Percentiles rank a stretch among this genome's conserved stretches.
These are phyloP conservation scores for Mormyrus iriodes DNA, from an alignment of 2,113 vertebrate genomes.

Conservation along the genomic window DNA sequence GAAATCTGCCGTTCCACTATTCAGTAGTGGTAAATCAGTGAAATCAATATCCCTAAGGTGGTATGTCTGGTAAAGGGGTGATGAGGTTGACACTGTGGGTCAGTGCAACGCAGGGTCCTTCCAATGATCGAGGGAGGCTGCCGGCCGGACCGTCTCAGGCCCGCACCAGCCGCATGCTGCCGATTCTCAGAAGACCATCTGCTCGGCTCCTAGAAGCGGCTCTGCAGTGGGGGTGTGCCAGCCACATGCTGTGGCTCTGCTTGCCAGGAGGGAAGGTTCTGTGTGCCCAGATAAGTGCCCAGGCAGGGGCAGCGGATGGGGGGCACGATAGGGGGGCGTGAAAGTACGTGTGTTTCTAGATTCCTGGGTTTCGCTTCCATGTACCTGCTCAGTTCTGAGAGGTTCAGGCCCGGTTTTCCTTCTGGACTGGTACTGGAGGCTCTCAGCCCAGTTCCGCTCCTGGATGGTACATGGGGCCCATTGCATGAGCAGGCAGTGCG, in stretches of 20 bases:
- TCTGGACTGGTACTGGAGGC: not conserved
- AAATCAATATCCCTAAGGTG: not conserved
- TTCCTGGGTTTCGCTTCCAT: not conserved
- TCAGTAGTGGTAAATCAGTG: not conserved
- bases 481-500: not conserved
- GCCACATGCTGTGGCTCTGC: not conserved
- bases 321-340: not conserved
- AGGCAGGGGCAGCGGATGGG: not conserved
- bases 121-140: not conserved
- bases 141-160: not conserved
- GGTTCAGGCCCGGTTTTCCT: not conserved
- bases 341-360: not conserved
- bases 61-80: not conserved
- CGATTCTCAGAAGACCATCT: conserved; percentile 5
- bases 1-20: not conserved
- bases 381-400: not conserved
- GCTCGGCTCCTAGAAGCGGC: not conserved
- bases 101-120: not conserved
- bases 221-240: not conserved
- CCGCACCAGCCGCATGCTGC: not conserved
- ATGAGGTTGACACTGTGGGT: not conserved
- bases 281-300: not conserved
- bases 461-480: not conserved
- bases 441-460: not conserved
- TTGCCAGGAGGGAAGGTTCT: conserved; percentile 2